Percentiles rank a stretch among this genome's conserved stretches.
Evolutionary conservation across 2,888 invertebrate genomes (phyloP).

Genomic region (Cantharis flavilabris): DNA sequence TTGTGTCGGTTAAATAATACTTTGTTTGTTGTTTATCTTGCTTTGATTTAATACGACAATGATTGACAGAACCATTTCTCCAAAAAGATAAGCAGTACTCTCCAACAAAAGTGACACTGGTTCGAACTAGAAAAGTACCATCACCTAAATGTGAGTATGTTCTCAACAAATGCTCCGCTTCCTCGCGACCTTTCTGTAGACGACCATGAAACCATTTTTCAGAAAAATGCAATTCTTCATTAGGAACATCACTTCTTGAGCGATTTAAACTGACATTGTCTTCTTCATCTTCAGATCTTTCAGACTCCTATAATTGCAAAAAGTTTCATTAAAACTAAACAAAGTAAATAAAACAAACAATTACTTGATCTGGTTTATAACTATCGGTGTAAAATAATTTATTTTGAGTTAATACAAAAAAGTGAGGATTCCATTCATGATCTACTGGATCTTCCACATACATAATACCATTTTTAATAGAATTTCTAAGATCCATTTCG

Average conservation of each 20-base stretch:
- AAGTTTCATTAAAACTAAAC: neutral
- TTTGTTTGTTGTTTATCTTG: constrained; percentile 87
- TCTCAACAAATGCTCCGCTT: constrained; percentile 77
- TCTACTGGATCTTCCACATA: constrained; percentile 88
- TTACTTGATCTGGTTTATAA: constrained; percentile 54
- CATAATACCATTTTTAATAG: constrained; percentile 87
- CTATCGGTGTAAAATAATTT: constrained; percentile 88
- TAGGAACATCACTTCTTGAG: constrained; percentile 68
- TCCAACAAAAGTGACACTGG: constrained; percentile 94
- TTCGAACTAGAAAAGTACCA: constrained; percentile 90
- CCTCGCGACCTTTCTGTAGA: constrained; percentile 76
- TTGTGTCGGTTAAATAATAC: constrained; percentile 87
- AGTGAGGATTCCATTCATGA: constrained; percentile 91
- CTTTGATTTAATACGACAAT: constrained; percentile 88
- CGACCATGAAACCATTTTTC: constrained; percentile 96
- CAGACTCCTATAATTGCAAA: constrained; percentile 38
- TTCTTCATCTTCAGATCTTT: constrained; percentile 53
- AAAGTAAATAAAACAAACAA: neutral
- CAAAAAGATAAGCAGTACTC: constrained; percentile 95
- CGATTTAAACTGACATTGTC: constrained; percentile 60
- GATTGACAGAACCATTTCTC: constrained; percentile 87
- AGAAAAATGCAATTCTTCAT: constrained; percentile 87
- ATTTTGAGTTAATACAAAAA: constrained; percentile 87
- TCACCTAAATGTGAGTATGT: constrained; percentile 83
- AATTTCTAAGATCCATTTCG: constrained; percentile 79